Conservation (phyloP, 30 jellyfish, hydroid and myxozoan species). For the Aurelia sp. region DNA sequence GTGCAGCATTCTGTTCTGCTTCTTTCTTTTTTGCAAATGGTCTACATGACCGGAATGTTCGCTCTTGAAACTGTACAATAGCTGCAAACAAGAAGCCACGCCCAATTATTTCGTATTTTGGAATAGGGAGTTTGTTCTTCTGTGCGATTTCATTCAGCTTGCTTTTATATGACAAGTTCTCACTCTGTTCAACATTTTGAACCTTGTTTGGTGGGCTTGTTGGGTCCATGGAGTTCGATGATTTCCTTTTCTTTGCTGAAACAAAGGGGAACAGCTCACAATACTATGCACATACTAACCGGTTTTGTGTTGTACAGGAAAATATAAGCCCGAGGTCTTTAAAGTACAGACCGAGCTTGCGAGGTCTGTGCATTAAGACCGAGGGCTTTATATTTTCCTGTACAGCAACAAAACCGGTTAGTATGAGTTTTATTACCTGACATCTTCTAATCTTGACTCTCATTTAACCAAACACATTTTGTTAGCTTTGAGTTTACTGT, state of each 20-base stretch:
- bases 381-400: too few relatives aligned
- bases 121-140: constrained; percentile 38
- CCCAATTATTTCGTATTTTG: constrained; percentile 36
- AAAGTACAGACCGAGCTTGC: too few relatives aligned
- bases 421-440: too few relatives aligned
- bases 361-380: too few relatives aligned
- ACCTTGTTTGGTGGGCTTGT: constrained; percentile 8
- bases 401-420: too few relatives aligned
- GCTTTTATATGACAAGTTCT: constrained; percentile 32
- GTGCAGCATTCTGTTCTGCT: constrained; percentile 84
- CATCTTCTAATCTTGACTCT: too few relatives aligned
- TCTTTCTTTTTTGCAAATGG: constrained; percentile 40
- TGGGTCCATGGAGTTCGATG: neutral
- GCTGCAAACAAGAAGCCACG: constrained; percentile 41
- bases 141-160: constrained; percentile 79
- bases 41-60: constrained; percentile 15
- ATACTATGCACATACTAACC: too few relatives aligned
- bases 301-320: too few relatives aligned
- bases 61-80: constrained; percentile 57
- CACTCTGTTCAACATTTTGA: constrained; percentile 2
- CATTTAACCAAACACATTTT: too few relatives aligned
- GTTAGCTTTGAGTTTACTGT: too few relatives aligned
- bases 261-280: neutral
- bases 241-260: constrained; percentile 45
- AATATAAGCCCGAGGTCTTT: too few relatives aligned